Percentiles rank a stretch among this genome's conserved stretches.
Conservation (phyloP, 2,797 vertebrate genomes). For the Hydrolagus colliei region DNA sequence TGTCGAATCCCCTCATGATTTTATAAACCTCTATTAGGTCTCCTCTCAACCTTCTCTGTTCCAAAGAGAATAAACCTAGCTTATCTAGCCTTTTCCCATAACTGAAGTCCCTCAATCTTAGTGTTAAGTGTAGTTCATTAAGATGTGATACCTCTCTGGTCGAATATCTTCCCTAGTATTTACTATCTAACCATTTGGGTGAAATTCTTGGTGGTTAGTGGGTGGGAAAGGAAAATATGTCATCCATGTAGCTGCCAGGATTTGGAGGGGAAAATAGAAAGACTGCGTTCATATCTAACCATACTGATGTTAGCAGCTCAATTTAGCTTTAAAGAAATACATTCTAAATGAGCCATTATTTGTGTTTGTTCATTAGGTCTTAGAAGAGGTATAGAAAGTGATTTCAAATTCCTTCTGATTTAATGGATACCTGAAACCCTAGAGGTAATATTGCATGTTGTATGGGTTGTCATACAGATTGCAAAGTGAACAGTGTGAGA, state of each 20-base stretch:
- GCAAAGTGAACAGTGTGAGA: slow-evolving; percentile 2
- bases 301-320: slow-evolving; percentile 16
- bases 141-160: no score
- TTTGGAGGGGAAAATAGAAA: neutral
- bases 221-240: no score
- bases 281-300: neutral
- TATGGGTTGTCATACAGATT: slow-evolving; percentile 25
- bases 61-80: no score
- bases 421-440: slow-evolving; percentile 28
- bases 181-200: no score
- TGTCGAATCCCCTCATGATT: no score
- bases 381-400: slow-evolving; percentile 32
- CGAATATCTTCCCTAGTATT: no score
- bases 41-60: no score
- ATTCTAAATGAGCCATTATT: slow-evolving; percentile 22
- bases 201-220: no score
- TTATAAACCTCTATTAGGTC: no score
- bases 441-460: slow-evolving; percentile 29
- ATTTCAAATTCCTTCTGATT: slow-evolving; percentile 32
- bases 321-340: neutral
- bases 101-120: no score
- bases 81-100: no score
- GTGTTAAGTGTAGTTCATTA: no score
- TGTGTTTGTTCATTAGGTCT: slow-evolving; percentile 31
- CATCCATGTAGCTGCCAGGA: neutral